Base-by-base conservation (phyloP, 2,797 vertebrate genomes). In the Acanthurus lineatus region DNA sequence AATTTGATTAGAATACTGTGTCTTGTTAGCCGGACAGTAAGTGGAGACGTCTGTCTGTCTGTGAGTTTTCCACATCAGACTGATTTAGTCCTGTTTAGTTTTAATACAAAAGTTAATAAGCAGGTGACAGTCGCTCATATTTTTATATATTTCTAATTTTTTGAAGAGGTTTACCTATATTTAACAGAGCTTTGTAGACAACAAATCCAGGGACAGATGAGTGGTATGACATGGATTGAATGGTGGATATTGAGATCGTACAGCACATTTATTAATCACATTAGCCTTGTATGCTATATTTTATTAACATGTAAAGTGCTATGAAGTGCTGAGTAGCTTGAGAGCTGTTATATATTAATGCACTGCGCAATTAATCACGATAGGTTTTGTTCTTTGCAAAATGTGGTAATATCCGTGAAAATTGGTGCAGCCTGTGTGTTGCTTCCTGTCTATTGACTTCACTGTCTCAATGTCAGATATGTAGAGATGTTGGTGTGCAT, bases 1-100 rank as follows among this genome's bases (percentile, higher is more conserved):
- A 84, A 92, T 90, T 88, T 83, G 83, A 91, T 91, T 87, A 88
- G 81, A 88, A 82, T 68, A 57, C 48, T 65, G 66, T 54, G 51
- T 81, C 84, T 77, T 35, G 47, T 77, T 70, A 78, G 66, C 35
- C 4, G 19, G 54, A 75, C 6, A 4, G 19, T 2, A 58, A 69
- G 67, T 10, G 12, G 58, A 62, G 15, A 76, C 77, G 62, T 45
- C 58, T 75, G 73, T 72, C 32, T 62, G 38, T 74, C 22, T 19
- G n/a, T 54, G 48, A 28, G 25, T 64, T 49, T 49, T n/a, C 28
- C 3, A 32, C 4, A 32, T 47, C 20, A 12, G 51, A 45, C 35
- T 52, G 49, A 38, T 58, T 53, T 14, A 6, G 42, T 38, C 19
- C 28, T 25, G 22, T 8, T 14, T 32, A 8, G 2, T 51, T 77